phyloP scores from a whole-genome alignment of 2,113 vertebrate species.

The Sialia sialis region DNA sequence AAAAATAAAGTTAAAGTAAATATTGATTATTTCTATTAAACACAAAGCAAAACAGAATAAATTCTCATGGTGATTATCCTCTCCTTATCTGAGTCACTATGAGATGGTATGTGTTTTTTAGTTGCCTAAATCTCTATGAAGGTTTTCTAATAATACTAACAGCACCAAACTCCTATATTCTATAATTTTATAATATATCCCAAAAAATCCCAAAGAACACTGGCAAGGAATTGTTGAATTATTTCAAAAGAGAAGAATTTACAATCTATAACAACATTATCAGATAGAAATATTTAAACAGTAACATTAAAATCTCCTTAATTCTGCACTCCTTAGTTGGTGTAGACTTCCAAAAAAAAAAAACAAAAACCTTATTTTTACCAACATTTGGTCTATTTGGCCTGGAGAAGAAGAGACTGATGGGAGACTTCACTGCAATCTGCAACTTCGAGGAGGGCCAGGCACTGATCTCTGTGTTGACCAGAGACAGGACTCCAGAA shows the following conservation, averaged over 20 bases:
- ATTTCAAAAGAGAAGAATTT: background rate
- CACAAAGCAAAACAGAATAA: background rate
- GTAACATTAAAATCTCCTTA: background rate
- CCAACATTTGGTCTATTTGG: background rate
- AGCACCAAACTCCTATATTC: background rate
- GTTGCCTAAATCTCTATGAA: background rate
- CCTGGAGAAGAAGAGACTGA: too few relatives aligned
- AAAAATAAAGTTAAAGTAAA: background rate
- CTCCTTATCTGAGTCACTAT: background rate
- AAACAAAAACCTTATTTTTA: background rate
- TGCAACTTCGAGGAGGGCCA: background rate
- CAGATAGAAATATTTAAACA: background rate
- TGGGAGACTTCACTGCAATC: background rate
- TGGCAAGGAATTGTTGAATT: background rate
- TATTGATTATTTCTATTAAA: background rate
- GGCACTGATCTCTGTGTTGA: background rate
- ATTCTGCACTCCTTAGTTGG: background rate
- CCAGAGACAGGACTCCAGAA: accelerated
- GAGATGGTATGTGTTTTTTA: background rate
- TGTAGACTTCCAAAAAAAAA: background rate
- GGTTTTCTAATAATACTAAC: background rate
- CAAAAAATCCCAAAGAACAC: accelerated
- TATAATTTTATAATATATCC: background rate
- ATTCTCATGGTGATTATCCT: background rate
- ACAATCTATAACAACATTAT: background rate